These are phyloP conservation scores for Oryzias woworae DNA, from an alignment of 2,113 vertebrate genomes.

Conservation along the genomic window DNA sequence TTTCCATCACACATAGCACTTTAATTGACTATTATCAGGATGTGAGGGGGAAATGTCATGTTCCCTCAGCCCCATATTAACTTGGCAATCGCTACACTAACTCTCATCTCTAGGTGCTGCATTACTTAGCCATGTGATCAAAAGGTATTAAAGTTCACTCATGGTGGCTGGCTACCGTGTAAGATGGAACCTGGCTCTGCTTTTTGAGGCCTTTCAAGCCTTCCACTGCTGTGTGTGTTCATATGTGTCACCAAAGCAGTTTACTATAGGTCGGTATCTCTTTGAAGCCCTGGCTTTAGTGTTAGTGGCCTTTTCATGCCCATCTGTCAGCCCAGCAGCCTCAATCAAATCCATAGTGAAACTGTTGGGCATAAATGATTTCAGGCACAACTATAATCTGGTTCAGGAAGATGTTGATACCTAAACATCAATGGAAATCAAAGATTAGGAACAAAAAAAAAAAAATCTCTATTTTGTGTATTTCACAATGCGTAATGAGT, in stretches of 20 bases:
- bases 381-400: neutral
- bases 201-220: conserved; percentile 54
- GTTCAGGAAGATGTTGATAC: neutral
- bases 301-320: conserved; percentile 55
- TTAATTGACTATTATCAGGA: neutral
- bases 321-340: conserved; percentile 35
- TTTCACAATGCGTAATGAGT: neutral
- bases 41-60: neutral
- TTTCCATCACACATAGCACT: no score
- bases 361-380: conserved; percentile 1
- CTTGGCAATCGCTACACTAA: neutral
- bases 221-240: conserved; percentile 25
- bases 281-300: conserved; percentile 73
- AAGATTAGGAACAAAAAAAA: neutral
- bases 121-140: conserved; percentile 24
- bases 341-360: conserved; percentile 4
- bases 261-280: conserved; percentile 58
- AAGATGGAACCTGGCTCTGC: conserved; percentile 11
- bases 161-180: conserved; percentile 11
- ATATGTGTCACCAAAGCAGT: conserved; percentile 52
- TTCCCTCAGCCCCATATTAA: neutral
- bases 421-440: neutral
- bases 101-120: neutral
- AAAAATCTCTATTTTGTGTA: neutral
- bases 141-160: conserved; percentile 48